Base-by-base conservation (phyloP, 2,797 vertebrate species). In the Pampus argenteus region DNA sequence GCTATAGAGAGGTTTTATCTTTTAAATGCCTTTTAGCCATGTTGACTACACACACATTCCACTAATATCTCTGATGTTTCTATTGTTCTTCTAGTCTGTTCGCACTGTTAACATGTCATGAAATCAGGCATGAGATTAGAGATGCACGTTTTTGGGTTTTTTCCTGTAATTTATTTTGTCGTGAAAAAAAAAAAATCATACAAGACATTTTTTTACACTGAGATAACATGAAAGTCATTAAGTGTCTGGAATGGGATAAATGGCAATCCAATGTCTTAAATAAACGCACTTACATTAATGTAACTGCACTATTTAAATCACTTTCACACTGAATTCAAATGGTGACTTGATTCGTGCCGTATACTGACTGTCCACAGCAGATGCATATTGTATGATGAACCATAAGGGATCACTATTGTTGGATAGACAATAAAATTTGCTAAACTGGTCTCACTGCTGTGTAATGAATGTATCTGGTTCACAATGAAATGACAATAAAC, bases 81-180 rank as follows among this genome's bases (percentile, higher is more conserved):
- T 86, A 51, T 11, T 50, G 49, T 70, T 64, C 42, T 81, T 67
- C 34, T 76, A 84, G 74, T 71, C 76, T 71, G 28, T 71, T 31
- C 15, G 65, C 22, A 9, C 40, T n/a, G 52, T 74, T 73, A 64
- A 48, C 47, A 14, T 65, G 72, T 71, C 62, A 78, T 52, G 59
- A 69, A 75, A 55, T 77, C 13, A 81, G 56, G 48, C 51, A 72
- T 74, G n/a, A n/a, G n/a, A 57, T 68, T 57, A 79, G 64, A 85
- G 34, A 82, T 66, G 55, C 72, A 69, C 18, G 20, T 62, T 70
- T 65, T 70, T 54, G 2, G n/a, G n/a, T 67, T 74, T 76, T 73
- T 78, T 77, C 78, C 66, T 86, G 71, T 93, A 91, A 93, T 91
- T 94, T 92, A 93, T 93, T 90, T 86, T 73, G 66, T 84, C 72